Percentiles rank a stretch among this genome's conserved stretches.
These are phyloP conservation scores for Deroplatys truncata DNA, from an alignment of 2,888 invertebrate genomes.

Conservation along the genomic window DNA sequence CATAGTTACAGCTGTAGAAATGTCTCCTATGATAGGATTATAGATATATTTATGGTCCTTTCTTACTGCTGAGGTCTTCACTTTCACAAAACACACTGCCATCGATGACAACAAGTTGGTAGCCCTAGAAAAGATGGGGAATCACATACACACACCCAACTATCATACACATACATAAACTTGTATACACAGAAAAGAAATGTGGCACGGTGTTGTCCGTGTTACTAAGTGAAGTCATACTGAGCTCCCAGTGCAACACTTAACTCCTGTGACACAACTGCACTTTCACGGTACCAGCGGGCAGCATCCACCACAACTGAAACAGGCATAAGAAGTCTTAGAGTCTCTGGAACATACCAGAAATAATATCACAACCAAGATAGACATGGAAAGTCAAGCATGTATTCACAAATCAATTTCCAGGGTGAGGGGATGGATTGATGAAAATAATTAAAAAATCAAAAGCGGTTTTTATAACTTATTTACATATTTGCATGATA, in stretches of 20 bases:
- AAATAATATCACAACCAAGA: too few relatives aligned
- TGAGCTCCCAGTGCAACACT: conserved; percentile 55
- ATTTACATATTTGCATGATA: too few relatives aligned
- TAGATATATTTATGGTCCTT: background rate
- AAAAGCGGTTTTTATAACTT: too few relatives aligned
- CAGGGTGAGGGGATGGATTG: too few relatives aligned
- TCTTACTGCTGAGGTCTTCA: background rate
- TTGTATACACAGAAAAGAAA: background rate
- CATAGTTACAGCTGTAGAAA: background rate
- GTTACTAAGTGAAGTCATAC: conserved; percentile 41
- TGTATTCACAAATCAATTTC: too few relatives aligned
- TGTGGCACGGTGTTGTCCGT: background rate
- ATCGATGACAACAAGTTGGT: background rate
- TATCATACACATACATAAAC: background rate
- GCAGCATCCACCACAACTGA: conserved; percentile 54
- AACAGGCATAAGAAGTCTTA: conserved; percentile 26
- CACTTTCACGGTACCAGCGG: conserved; percentile 52
- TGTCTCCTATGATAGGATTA: background rate
- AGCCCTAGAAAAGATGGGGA: background rate
- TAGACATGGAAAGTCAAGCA: too few relatives aligned
- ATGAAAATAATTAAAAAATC: too few relatives aligned
- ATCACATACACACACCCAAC: background rate
- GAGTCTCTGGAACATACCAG: background rate
- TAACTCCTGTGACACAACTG: conserved; percentile 47
- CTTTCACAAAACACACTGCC: background rate